phyloP scores from a whole-genome alignment of 2,113 vertebrate genomes.

The Nibea coibor region DNA sequence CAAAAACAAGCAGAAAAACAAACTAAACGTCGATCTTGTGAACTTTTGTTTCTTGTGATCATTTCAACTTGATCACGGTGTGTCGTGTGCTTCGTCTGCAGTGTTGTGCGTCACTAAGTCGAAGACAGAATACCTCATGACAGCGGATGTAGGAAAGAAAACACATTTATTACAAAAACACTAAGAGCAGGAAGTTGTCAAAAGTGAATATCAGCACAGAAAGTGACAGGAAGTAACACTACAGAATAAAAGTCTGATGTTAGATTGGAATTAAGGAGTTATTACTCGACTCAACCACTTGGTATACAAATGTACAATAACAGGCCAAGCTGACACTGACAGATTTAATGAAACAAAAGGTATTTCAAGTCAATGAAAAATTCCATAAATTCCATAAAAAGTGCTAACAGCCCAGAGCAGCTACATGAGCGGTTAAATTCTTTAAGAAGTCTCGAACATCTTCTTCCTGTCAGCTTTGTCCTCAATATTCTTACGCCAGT shows the following conservation, averaged over 20 bases:
- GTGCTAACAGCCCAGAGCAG: conserved; percentile 37
- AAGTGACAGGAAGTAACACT: conserved; percentile 7
- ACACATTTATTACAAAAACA: conserved; percentile 59
- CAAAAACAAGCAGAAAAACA: conserved; percentile 1
- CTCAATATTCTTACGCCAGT: conserved; percentile 76
- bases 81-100: conserved; percentile 17
- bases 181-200: conserved; percentile 46
- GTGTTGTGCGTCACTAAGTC: conserved; percentile 55
- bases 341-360: conserved; percentile 67
- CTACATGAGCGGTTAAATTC: neutral
- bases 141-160: conserved; percentile 37
- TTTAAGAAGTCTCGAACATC: conserved; percentile 81
- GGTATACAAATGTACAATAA: conserved; percentile 49
- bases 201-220: conserved; percentile 39
- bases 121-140: conserved; percentile 60
- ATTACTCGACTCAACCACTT: neutral
- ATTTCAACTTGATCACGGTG: neutral
- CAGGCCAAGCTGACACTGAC: conserved; percentile 51
- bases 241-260: neutral
- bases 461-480: conserved; percentile 76
- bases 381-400: conserved; percentile 57
- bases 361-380: conserved; percentile 54
- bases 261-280: neutral
- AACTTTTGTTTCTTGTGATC: neutral
- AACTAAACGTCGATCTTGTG: neutral